phyloP scores from a whole-genome alignment of 2,888 invertebrate species.

The Clostera curtula region DNA sequence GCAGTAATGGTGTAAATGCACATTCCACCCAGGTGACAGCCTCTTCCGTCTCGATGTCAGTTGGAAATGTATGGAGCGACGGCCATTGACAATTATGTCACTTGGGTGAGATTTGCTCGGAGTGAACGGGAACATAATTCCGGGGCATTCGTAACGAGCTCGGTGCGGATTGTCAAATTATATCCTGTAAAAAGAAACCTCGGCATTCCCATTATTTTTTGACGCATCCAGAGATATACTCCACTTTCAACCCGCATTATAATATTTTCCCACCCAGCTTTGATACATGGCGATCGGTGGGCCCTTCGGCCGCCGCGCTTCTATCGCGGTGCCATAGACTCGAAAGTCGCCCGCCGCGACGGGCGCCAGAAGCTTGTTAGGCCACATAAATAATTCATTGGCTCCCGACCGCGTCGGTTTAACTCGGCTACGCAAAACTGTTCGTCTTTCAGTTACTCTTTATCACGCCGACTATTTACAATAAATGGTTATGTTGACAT shows the following conservation, averaged over 20 bases:
- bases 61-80: too few species aligned
- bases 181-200: slow-evolving; percentile 13
- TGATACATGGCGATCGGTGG: slow-evolving; percentile 18
- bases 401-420: slow-evolving; percentile 25
- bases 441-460: slow-evolving; percentile 32
- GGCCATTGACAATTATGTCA: too few species aligned
- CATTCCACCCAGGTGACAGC: too few species aligned
- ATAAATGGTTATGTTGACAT: slow-evolving; percentile 21
- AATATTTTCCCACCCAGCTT: slow-evolving; percentile 23
- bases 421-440: slow-evolving; percentile 25
- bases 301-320: neutral
- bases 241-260: slow-evolving; percentile 21
- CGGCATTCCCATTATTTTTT: slow-evolving; percentile 20
- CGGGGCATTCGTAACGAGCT: neutral
- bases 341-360: slow-evolving; percentile 6
- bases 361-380: slow-evolving; percentile 9
- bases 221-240: slow-evolving; percentile 22
- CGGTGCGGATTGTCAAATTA: slow-evolving; percentile 14
- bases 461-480: slow-evolving; percentile 24
- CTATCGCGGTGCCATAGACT: slow-evolving; percentile 7
- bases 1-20: too few species aligned
- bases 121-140: neutral
- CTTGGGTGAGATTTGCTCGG: too few species aligned
- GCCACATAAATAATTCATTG: slow-evolving; percentile 30
- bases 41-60: too few species aligned